Percentiles rank a stretch among this genome's conserved stretches.
These are phyloP conservation scores for Adoxophyes honmai DNA, from an alignment of 1,140 invertebrate species.

Conservation along the genomic window DNA sequence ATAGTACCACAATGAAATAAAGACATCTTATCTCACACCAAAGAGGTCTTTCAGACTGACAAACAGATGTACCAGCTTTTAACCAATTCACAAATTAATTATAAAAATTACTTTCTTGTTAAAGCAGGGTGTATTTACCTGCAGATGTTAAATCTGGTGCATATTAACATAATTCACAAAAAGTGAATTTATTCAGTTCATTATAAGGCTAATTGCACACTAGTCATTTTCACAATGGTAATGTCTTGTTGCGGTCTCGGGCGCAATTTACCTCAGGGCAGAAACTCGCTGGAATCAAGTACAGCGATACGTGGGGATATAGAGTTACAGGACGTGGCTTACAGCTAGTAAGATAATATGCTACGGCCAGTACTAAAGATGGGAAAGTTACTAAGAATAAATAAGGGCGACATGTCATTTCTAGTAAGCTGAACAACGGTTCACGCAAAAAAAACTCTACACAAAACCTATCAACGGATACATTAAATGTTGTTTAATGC, in stretches of 20 bases:
- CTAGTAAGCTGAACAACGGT: no score
- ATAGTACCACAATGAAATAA: slow-evolving; percentile 49
- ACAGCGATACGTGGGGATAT: slow-evolving; percentile 30
- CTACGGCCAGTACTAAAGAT: no score
- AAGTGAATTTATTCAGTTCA: slow-evolving; percentile 18
- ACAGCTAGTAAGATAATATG: no score
- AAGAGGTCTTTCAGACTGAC: no score
- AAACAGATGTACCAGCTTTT: no score
- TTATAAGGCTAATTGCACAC: slow-evolving; percentile 31
- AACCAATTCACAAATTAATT: no score
- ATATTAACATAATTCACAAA: slow-evolving; percentile 3
- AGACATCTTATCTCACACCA: neutral
- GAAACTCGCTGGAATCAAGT: slow-evolving; percentile 42
- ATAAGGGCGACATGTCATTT: no score
- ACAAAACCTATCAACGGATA: no score
- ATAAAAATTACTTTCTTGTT: no score
- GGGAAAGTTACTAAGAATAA: no score
- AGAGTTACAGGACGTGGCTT: slow-evolving; percentile 23
- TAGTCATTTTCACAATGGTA: slow-evolving; percentile 32
- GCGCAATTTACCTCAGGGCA: slow-evolving; percentile 53
- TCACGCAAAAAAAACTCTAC: no score
- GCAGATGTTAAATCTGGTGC: slow-evolving; percentile 17
- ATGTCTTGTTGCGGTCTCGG: slow-evolving; percentile 48
- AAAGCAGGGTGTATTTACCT: slow-evolving; percentile 20
- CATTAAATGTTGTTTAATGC: no score